Evolutionary conservation across 2,113 vertebrate species (phyloP).

Genomic region (Neoarius graeffei): DNA sequence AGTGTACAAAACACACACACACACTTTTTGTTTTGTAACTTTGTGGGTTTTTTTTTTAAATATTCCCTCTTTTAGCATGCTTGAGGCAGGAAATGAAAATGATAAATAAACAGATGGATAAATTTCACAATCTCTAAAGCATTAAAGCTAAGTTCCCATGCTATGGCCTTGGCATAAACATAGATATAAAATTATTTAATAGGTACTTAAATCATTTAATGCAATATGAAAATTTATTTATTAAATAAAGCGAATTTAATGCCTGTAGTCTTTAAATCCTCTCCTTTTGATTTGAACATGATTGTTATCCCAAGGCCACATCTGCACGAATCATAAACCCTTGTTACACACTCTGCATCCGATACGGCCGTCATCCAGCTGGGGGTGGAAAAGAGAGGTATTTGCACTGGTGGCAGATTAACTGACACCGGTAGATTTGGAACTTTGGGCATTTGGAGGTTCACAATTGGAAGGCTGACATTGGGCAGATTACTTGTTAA

Average conservation of each 20-base stretch:
- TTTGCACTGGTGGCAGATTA: constrained; percentile 84
- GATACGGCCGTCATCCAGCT: constrained; percentile 92
- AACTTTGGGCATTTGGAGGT: constrained; percentile 89
- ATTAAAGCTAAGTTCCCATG: constrained; percentile 77
- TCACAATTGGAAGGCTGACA: constrained; percentile 94
- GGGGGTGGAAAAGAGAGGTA: constrained; percentile 92
- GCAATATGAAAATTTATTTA: not conserved
- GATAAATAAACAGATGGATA: constrained; percentile 59
- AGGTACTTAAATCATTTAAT: constrained; percentile 64
- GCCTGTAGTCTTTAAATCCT: not conserved
- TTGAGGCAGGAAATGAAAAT: constrained; percentile 70
- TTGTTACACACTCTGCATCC: constrained; percentile 96
- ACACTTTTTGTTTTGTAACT: not conserved
- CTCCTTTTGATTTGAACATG: constrained; percentile 40
- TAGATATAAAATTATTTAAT: constrained; percentile 15
- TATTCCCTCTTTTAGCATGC: constrained; percentile 85
- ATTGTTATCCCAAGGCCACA: constrained; percentile 88
- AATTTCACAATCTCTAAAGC: constrained; percentile 71
- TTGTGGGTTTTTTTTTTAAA: constrained; percentile 53
- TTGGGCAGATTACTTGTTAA: constrained; percentile 95
- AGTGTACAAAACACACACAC: constrained; percentile 60
- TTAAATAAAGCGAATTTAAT: not conserved
- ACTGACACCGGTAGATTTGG: constrained; percentile 82
- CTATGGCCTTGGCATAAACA: constrained; percentile 76
- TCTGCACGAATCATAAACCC: constrained; percentile 78